Evolutionary conservation across 2,797 vertebrate species (phyloP), one percentile per base, ranked within the genome.

Genomic region (Eremophila alpestris): DNA sequence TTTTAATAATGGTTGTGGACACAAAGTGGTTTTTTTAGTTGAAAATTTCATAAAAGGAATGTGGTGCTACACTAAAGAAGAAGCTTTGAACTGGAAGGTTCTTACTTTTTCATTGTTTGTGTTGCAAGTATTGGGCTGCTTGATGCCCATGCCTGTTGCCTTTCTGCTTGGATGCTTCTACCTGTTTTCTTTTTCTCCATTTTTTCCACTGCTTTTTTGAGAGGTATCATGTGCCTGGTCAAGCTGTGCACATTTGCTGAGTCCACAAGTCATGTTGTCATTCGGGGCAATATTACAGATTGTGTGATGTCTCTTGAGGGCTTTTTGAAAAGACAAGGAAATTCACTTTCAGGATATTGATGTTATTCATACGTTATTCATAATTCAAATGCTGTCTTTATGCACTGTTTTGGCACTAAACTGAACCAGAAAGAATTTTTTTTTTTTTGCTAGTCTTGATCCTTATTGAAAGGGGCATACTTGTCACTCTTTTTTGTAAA

Each of bases 241-340:
- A 83, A 80, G 48, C 62, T 80, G 55, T 52, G 51, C 32, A 41
- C 9, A 8, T 70, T 56, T 70, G 36, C 51, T 13, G 13, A 82
- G 49, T 46, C 80, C 55, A 73, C 41, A 89, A 94, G 77, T 59
- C 26, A 26, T 10, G 11, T 40, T 11, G 3, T 29, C 19, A n/a
- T 87, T 81, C 17, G 8, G 19, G 51, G 13, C 16, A 83, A 20
- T 49, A 89, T 55, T 77, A 77, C 58, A 83, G 48, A 63, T 36
- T 52, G 29, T 63, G 38, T 71, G 16, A 17, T 76, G 27, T 83
- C 94, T 91, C 88, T 86, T 60, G 76, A 82, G 76, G 45, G 43
- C 23, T 94, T 84, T 92, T 67, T 67, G 43, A 71, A 88, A 82
- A 87, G 34, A 94, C 92, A 94, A 89, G 90, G 69, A 93, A 96